Percentiles rank a stretch among this genome's conserved stretches.
Conservation (phyloP, 2,113 vertebrate species). For the Oncorhynchus gorbuscha region DNA sequence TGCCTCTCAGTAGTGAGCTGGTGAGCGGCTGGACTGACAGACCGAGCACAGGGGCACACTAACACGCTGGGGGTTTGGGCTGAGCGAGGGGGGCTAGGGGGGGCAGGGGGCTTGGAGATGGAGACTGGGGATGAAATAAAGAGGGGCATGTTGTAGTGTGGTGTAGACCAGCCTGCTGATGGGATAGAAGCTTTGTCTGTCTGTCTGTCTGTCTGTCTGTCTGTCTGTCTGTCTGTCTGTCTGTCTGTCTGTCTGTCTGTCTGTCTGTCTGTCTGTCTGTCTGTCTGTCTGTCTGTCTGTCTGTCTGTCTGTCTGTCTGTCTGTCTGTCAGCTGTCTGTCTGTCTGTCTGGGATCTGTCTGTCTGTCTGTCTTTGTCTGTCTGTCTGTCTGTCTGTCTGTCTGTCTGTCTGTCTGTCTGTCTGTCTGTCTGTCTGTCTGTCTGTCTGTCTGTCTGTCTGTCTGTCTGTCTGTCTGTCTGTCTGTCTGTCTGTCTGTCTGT, state of each 20-base stretch:
- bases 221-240: constrained; percentile 2
- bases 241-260: not conserved
- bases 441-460: constrained; percentile 2
- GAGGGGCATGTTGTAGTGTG: constrained; percentile 44
- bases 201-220: constrained; percentile 32
- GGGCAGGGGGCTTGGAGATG: not conserved
- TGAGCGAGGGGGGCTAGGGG: constrained; percentile 24
- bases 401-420: constrained; percentile 22
- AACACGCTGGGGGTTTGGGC: constrained; percentile 62
- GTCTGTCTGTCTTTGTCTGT: not conserved
- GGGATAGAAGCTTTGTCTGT: constrained; percentile 51
- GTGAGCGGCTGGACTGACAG: constrained; percentile 72
- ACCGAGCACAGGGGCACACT: constrained; percentile 63
- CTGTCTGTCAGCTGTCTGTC: too few relatives aligned
- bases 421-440: constrained; percentile 32
- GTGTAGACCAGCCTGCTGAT: constrained; percentile 54
- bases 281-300: constrained; percentile 21
- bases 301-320: constrained; percentile 32
- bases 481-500: not conserved
- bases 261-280: not conserved
- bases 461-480: not conserved
- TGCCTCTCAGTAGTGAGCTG: constrained; percentile 94
- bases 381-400: not conserved
- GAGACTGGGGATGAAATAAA: constrained; percentile 61
- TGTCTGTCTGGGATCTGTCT: too few relatives aligned